A percentile compares a stretch with the other conserved stretches of the same genome.
Evolutionary conservation across 2,888 invertebrate species (phyloP).

Genomic region (Protodeltote pygarga): DNA sequence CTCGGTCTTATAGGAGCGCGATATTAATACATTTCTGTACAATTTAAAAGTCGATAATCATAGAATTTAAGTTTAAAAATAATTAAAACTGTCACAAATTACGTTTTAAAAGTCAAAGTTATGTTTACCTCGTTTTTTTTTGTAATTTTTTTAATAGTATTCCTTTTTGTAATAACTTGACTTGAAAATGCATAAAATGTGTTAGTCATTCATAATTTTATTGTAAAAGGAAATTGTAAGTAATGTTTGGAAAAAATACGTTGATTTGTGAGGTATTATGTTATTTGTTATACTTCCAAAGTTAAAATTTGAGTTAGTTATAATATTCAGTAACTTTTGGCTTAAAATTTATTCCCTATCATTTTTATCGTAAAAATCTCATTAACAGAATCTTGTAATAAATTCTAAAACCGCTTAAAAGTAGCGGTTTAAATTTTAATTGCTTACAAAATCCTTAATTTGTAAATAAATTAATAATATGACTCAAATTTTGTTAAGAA

Average conservation of each 20-base stretch:
- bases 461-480: constrained; percentile 31
- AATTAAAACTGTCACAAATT: constrained; percentile 39
- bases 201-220: constrained; percentile 7
- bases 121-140: constrained; percentile 4
- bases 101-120: constrained; percentile 11
- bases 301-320: too few species aligned
- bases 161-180: constrained; percentile 8
- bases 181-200: constrained; percentile 7
- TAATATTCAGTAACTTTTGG: background rate
- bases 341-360: too few species aligned
- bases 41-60: too few species aligned
- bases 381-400: background rate
- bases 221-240: constrained; percentile 11
- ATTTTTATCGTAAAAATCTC: background rate
- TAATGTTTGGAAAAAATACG: too few species aligned
- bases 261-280: background rate
- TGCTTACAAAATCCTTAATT: constrained; percentile 14
- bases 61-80: constrained; percentile 4
- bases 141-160: constrained; percentile 9
- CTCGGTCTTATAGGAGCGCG: too few species aligned
- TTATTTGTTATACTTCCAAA: too few species aligned
- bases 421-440: too few species aligned
- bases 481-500: constrained; percentile 30
- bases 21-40: too few species aligned
- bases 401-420: too few species aligned